Evolutionary conservation across 2,888 invertebrate genomes (phyloP).

Genomic region (Imbricaverruca yamaguchii): DNA sequence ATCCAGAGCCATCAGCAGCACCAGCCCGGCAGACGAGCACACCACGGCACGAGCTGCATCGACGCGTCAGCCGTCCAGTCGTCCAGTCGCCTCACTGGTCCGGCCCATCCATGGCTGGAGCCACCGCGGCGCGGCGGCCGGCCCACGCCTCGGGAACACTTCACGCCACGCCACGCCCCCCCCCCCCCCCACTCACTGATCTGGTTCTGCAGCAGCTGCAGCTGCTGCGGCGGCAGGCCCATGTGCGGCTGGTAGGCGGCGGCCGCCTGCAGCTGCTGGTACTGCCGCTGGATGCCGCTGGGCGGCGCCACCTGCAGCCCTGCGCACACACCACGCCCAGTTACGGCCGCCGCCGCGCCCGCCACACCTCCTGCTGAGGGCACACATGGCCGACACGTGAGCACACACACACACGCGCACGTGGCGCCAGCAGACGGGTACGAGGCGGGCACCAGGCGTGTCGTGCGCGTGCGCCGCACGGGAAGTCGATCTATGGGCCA

Average conservation of each 20-base stretch:
- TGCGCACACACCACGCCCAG: neutral
- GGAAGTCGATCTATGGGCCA: too few relatives aligned
- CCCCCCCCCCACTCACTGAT: slow-evolving; percentile 40
- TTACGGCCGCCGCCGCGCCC: neutral
- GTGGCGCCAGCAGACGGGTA: neutral
- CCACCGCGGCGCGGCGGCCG: too few relatives aligned
- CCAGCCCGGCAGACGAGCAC: too few relatives aligned
- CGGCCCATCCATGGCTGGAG: too few relatives aligned
- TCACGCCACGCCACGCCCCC: slow-evolving; percentile 25
- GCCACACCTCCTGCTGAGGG: neutral
- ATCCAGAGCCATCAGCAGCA: too few relatives aligned
- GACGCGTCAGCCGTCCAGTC: too few relatives aligned
- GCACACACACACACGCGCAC: neutral
- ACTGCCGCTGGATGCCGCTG: slow-evolving; percentile 24
- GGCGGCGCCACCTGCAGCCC: slow-evolving; percentile 24
- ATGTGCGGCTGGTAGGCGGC: slow-evolving; percentile 23
- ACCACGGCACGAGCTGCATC: too few relatives aligned
- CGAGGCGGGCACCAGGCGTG: too few relatives aligned
- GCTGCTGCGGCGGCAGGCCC: slow-evolving; percentile 23
- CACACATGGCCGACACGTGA: neutral
- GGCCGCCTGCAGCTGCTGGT: slow-evolving; percentile 23
- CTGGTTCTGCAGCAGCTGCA: slow-evolving; percentile 26
- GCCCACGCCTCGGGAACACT: too few relatives aligned
- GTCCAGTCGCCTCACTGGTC: too few relatives aligned
- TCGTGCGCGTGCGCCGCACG: too few relatives aligned